phyloP scores from a whole-genome alignment of 1,140 invertebrate genomes.

The Elymnias hypermnestra region DNA sequence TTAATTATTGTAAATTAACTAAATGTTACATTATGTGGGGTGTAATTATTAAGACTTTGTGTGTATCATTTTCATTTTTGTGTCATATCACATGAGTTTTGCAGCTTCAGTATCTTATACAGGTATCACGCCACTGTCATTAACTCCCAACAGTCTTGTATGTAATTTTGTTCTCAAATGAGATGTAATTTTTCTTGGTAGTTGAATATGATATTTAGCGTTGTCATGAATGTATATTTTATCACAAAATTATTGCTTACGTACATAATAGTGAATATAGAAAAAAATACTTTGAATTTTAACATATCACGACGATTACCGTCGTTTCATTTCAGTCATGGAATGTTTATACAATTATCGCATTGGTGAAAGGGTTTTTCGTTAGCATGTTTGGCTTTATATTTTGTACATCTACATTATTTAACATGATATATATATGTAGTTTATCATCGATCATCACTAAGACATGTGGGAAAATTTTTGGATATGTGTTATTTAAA shows the following conservation, averaged over 20 bases:
- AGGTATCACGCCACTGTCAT: background rate
- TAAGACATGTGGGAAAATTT: too few relatives aligned
- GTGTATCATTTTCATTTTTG: background rate
- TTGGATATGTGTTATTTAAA: too few relatives aligned
- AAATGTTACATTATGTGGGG: slow-evolving; percentile 5
- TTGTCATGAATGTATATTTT: background rate
- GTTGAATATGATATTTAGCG: background rate
- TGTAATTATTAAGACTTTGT: background rate
- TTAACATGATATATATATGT: too few relatives aligned
- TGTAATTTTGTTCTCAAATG: background rate
- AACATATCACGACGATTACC: background rate
- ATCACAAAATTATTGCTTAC: background rate
- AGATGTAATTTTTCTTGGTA: background rate
- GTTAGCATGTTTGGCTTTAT: too few relatives aligned
- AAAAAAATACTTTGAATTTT: background rate
- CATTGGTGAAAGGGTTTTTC: too few relatives aligned
- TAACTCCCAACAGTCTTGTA: background rate
- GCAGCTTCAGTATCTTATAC: background rate
- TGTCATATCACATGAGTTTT: background rate
- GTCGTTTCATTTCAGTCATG: background rate
- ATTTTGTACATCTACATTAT: too few relatives aligned
- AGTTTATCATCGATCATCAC: too few relatives aligned
- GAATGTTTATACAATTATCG: background rate
- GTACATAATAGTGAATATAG: too few relatives aligned
- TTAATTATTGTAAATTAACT: background rate